Conservation (phyloP, 2,888 invertebrate species). For the Oasisia sp. region DNA sequence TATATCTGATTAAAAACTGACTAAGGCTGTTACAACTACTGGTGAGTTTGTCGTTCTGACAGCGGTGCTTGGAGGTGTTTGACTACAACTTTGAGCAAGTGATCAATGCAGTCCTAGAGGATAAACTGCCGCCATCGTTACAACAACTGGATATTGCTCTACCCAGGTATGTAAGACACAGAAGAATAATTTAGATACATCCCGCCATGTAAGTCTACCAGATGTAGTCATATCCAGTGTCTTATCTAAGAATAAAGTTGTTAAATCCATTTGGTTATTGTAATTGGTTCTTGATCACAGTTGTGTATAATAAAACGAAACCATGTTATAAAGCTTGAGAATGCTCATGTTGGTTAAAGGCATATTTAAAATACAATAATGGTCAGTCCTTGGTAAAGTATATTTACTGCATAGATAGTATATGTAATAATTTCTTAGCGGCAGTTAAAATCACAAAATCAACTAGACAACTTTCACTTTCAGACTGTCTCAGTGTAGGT, state of each 20-base stretch:
- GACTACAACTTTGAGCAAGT: constrained; percentile 80
- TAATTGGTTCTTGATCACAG: too few species aligned
- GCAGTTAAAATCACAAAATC: too few species aligned
- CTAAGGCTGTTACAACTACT: neutral
- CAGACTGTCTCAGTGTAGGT: too few species aligned
- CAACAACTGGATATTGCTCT: constrained; percentile 52
- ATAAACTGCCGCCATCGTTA: constrained; percentile 71
- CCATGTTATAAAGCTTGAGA: too few species aligned
- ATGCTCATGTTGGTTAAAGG: too few species aligned
- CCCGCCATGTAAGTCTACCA: neutral
- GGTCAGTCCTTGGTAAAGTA: too few species aligned
- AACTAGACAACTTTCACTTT: too few species aligned
- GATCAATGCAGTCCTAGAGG: constrained; percentile 85
- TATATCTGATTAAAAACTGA: too few species aligned
- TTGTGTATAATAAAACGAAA: too few species aligned
- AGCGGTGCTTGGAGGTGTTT: constrained; percentile 74
- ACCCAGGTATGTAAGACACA: constrained; percentile 44
- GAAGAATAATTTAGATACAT: neutral
- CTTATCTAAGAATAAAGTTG: neutral
- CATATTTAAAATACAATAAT: too few species aligned
- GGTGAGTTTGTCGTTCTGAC: constrained; percentile 24
- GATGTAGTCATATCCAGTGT: neutral
- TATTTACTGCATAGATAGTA: too few species aligned
- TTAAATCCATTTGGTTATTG: neutral
- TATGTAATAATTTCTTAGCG: too few species aligned